Conservation (phyloP, 2,797 vertebrate genomes). For the Sebastes hubbsi region DNA sequence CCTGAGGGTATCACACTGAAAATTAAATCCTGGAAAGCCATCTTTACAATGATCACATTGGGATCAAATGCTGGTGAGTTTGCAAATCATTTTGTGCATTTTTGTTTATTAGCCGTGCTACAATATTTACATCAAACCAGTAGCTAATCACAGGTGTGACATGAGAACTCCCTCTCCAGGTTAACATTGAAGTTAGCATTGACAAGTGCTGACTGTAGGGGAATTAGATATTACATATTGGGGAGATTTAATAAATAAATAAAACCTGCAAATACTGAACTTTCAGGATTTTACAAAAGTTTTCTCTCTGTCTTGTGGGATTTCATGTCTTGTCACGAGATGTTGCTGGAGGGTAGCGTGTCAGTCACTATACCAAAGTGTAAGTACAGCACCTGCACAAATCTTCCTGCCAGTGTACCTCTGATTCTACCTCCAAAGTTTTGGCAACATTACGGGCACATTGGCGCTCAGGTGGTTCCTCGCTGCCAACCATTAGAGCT, state of each 20-base stretch:
- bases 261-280: conserved; percentile 9
- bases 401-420: conserved; percentile 51
- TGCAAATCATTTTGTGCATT: not conserved
- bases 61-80: conserved; percentile 2
- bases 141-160: not conserved
- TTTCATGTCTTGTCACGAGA: conserved; percentile 22
- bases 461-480: conserved; percentile 59
- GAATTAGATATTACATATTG: not conserved
- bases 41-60: conserved; percentile 25
- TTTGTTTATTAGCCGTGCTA: not conserved
- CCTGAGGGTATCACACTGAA: conserved; percentile 20
- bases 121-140: not conserved
- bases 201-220: not conserved
- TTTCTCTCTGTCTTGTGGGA: conserved; percentile 35
- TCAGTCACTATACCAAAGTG: conserved; percentile 45
- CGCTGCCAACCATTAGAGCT: conserved; percentile 72
- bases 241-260: not conserved
- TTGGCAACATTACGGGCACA: conserved; percentile 53
- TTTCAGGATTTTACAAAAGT: conserved; percentile 10
- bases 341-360: conserved; percentile 49
- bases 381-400: conserved; percentile 66
- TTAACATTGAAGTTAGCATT: not conserved
- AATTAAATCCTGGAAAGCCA: conserved; percentile 36
- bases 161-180: not conserved
- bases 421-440: conserved; percentile 51